These are phyloP conservation scores for Anthonomus grandis DNA, from an alignment of 1,140 invertebrate species.

Conservation along the genomic window DNA sequence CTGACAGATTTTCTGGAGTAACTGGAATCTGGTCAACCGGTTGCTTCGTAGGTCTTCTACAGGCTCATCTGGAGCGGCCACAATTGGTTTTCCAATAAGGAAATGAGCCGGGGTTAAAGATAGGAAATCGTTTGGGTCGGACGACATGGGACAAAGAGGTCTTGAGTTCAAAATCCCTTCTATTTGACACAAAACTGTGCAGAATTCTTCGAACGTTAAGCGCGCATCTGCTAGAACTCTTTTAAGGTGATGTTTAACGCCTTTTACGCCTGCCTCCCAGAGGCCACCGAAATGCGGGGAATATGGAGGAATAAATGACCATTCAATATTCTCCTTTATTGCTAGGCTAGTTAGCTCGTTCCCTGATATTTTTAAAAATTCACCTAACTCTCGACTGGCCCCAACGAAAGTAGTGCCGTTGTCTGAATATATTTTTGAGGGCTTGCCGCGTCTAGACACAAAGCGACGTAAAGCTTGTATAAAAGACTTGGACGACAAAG, in stretches of 20 bases:
- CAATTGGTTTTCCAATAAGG: too few species aligned
- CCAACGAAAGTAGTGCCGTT: constrained; percentile 23
- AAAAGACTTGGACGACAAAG: constrained; percentile 35
- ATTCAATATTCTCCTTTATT: constrained; percentile 18
- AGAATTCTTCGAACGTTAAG: constrained; percentile 8
- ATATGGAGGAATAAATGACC: constrained; percentile 32
- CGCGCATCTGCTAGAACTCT: constrained; percentile 9
- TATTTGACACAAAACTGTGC: background rate
- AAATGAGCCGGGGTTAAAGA: too few species aligned
- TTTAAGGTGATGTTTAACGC: constrained; percentile 17
- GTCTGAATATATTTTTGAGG: constrained; percentile 21
- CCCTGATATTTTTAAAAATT: background rate
- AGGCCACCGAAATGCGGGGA: constrained; percentile 29
- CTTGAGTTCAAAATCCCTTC: too few species aligned
- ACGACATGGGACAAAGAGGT: too few species aligned
- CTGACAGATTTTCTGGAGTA: too few species aligned
- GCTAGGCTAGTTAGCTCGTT: background rate
- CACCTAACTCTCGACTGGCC: constrained; percentile 11
- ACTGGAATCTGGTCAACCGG: too few species aligned
- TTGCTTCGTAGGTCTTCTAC: too few species aligned
- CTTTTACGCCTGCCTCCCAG: constrained; percentile 20
- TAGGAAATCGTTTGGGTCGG: too few species aligned
- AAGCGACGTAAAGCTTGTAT: constrained; percentile 39
- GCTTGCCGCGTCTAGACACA: constrained; percentile 1
- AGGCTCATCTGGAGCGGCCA: too few species aligned